Percentiles rank a stretch among this genome's conserved stretches.
Conservation (phyloP, 2,113 vertebrate species). For the Hirundichthys speculiger region DNA sequence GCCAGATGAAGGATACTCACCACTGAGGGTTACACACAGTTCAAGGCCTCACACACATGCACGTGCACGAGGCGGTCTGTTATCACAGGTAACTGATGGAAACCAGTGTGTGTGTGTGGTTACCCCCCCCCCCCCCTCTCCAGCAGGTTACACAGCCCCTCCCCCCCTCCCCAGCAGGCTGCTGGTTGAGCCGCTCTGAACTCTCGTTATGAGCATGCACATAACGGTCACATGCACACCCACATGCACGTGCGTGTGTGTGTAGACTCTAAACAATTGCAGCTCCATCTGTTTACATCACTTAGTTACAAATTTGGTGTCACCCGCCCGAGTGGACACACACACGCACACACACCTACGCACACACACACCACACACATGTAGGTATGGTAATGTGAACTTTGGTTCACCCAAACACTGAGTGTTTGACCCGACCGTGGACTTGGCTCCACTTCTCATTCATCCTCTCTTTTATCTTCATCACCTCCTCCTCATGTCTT, state of each 20-base stretch:
- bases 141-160: not conserved
- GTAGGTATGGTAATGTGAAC: conserved; percentile 96
- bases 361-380: conserved; percentile 27
- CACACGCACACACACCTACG: conserved; percentile 4
- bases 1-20: conserved; percentile 57
- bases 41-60: conserved; percentile 60
- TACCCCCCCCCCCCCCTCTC: not conserved
- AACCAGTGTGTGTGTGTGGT: too few relatives aligned
- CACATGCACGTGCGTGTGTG: conserved; percentile 21
- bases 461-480: conserved; percentile 30
- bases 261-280: conserved; percentile 50
- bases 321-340: conserved; percentile 59
- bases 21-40: conserved; percentile 62
- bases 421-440: conserved; percentile 90
- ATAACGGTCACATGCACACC: too few relatives aligned
- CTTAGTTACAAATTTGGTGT: conserved; percentile 74
- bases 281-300: conserved; percentile 79
- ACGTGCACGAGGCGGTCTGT: not conserved
- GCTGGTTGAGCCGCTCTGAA: not conserved
- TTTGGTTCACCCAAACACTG: conserved; percentile 90
- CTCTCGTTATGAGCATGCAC: conserved; percentile 14
- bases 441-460: conserved; percentile 80
- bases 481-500: conserved; percentile 16
- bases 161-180: too few relatives aligned
- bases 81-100: not conserved